phyloP scores from a whole-genome alignment of 2,888 invertebrate species.

The Priocnemis perturbator region DNA sequence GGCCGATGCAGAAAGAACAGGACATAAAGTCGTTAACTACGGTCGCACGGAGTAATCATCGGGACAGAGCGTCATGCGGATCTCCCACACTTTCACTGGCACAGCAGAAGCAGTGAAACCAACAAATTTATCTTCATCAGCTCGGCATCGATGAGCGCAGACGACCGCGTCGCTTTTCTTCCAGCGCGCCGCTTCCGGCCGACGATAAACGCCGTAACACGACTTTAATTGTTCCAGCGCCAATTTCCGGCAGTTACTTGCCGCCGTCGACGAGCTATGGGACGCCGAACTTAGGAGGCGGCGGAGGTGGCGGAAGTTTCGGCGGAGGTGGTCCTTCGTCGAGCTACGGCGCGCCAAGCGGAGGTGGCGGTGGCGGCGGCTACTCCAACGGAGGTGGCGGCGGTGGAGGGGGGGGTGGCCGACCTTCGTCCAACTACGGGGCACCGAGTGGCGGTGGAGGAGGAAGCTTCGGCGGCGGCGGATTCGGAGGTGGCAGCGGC shows the following conservation, averaged over 20 bases:
- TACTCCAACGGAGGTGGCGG: slow-evolving; percentile 47
- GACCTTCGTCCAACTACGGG: slow-evolving; percentile 59
- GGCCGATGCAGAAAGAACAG: slow-evolving; percentile 7
- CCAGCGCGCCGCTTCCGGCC: too few relatives aligned
- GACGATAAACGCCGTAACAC: not conserved
- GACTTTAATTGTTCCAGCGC: slow-evolving; percentile 75
- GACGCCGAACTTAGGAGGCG: slow-evolving; percentile 67
- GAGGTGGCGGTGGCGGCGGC: slow-evolving; percentile 33
- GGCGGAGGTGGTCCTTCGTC: slow-evolving; percentile 63
- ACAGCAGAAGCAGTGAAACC: not conserved
- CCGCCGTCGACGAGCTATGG: slow-evolving; percentile 78
- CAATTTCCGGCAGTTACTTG: slow-evolving; percentile 78
- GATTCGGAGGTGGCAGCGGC: slow-evolving; percentile 70
- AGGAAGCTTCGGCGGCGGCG: slow-evolving; percentile 31
- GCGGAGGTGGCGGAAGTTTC: slow-evolving; percentile 76
- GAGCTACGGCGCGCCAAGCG: slow-evolving; percentile 71
- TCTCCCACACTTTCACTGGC: slow-evolving; percentile 55
- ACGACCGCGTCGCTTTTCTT: too few relatives aligned
- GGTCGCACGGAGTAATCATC: slow-evolving; percentile 41
- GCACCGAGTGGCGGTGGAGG: slow-evolving; percentile 76
- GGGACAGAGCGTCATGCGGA: slow-evolving; percentile 29
- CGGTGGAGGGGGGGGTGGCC: slow-evolving; percentile 56
- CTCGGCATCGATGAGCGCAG: too few relatives aligned
- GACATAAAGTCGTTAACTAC: slow-evolving; percentile 40
- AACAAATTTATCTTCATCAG: not conserved